Evolutionary conservation across 1,140 invertebrate species (phyloP).

Genomic region (Aphelinus certus): DNA sequence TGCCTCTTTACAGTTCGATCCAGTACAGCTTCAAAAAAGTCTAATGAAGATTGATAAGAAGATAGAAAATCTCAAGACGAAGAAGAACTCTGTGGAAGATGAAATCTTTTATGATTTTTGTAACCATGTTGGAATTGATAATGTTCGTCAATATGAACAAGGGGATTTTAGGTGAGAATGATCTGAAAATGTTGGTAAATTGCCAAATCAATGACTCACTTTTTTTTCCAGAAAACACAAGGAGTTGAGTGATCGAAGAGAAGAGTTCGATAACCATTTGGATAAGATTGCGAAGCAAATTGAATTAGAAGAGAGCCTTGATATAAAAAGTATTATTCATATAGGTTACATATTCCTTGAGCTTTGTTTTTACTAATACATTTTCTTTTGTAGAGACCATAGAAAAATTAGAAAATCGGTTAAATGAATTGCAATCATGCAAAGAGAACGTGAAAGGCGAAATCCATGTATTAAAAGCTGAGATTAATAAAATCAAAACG

Average conservation of each 20-base stretch:
- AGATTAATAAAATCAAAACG: slow-evolving; percentile 65
- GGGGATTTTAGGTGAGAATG: slow-evolving; percentile 75
- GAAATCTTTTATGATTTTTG: slow-evolving; percentile 93
- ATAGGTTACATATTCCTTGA: not conserved
- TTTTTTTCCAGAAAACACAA: slow-evolving; percentile 76
- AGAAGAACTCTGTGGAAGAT: slow-evolving; percentile 86
- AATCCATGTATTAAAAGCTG: not conserved
- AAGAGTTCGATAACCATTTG: slow-evolving; percentile 94
- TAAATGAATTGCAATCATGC: not conserved
- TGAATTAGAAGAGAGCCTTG: slow-evolving; percentile 89
- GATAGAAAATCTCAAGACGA: slow-evolving; percentile 19
- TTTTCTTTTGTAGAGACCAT: not conserved
- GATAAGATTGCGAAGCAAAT: slow-evolving; percentile 90
- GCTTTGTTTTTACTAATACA: not conserved
- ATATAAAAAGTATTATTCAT: slow-evolving; percentile 75
- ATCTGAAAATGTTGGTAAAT: no score
- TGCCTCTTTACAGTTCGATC: no score
- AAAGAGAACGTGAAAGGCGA: not conserved
- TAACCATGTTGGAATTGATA: slow-evolving; percentile 84
- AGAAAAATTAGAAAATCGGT: slow-evolving; percentile 13
- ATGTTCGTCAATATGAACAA: slow-evolving; percentile 97
- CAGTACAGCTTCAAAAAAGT: slow-evolving; percentile 45
- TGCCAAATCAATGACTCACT: slow-evolving; percentile 1
- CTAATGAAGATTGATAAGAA: slow-evolving; percentile 16
- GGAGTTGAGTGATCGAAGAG: slow-evolving; percentile 84